Percentiles rank a stretch among this genome's conserved stretches.
Conservation (phyloP, 2,888 invertebrate species). For the Drosophila atroscutellata region DNA sequence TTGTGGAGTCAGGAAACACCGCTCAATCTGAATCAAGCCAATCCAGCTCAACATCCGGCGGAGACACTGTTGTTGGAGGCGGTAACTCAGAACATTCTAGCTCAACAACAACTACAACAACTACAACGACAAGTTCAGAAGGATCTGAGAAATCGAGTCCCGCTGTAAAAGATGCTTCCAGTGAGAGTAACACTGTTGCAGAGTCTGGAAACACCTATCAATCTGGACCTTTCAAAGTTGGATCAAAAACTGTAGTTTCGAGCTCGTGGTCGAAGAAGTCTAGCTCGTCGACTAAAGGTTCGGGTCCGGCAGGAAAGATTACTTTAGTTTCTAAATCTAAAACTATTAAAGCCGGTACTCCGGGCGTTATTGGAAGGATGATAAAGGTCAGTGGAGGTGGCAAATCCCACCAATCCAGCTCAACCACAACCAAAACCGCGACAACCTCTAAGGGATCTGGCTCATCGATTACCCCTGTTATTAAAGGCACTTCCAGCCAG, state of each 20-base stretch:
- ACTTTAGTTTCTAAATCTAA: no score
- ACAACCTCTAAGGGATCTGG: no score
- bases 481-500: background rate
- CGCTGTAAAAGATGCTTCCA: background rate
- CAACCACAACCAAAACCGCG: no score
- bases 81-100: background rate
- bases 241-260: no score
- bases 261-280: no score
- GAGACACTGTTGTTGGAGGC: background rate
- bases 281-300: no score
- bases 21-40: background rate
- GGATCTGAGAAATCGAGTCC: background rate
- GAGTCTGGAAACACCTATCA: background rate
- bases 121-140: background rate
- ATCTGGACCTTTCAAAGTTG: no score
- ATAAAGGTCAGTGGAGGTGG: background rate
- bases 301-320: no score
- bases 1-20: constrained; percentile 15
- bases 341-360: no score
- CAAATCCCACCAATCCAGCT: background rate
- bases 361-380: no score
- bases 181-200: background rate
- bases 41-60: constrained; percentile 2
- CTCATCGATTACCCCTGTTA: no score
- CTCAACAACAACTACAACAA: background rate